Conservation (phyloP, 2,113 vertebrate species). For the Trochalopteron elliotii region DNA sequence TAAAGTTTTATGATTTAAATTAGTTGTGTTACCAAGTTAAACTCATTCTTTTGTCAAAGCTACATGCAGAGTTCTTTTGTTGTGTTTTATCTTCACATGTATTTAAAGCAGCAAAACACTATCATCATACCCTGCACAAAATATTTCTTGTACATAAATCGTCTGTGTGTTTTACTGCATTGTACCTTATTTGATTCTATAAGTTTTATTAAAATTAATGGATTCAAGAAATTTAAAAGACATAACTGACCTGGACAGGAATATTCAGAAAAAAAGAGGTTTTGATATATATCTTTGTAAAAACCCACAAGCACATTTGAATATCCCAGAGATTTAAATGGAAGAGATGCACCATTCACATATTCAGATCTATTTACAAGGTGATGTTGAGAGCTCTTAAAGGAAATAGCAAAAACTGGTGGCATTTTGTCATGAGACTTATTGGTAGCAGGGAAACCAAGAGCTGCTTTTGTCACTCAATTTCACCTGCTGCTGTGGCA, state of each 20-base stretch:
- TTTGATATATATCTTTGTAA: background rate
- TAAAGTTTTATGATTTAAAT: background rate
- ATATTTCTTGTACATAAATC: background rate
- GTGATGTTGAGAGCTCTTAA: background rate
- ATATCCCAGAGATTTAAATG: background rate
- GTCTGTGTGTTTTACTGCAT: background rate
- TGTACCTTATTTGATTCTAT: background rate
- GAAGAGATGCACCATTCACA: background rate
- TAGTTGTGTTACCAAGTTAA: background rate
- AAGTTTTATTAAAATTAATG: background rate
- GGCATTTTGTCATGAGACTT: background rate
- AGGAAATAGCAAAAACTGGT: background rate
- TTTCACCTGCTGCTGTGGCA: background rate
- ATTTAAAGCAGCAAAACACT: background rate
- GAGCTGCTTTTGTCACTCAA: background rate
- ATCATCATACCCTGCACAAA: background rate
- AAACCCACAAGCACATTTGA: background rate
- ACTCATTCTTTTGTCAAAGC: background rate
- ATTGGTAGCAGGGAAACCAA: background rate
- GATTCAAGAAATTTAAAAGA: background rate
- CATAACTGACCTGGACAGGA: background rate
- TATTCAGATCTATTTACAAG: background rate
- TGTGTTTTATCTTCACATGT: background rate
- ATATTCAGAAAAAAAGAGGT: background rate
- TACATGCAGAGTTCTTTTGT: accelerated